Evolutionary conservation across 2,113 vertebrate species (phyloP).

Genomic region (Pipa parva): DNA sequence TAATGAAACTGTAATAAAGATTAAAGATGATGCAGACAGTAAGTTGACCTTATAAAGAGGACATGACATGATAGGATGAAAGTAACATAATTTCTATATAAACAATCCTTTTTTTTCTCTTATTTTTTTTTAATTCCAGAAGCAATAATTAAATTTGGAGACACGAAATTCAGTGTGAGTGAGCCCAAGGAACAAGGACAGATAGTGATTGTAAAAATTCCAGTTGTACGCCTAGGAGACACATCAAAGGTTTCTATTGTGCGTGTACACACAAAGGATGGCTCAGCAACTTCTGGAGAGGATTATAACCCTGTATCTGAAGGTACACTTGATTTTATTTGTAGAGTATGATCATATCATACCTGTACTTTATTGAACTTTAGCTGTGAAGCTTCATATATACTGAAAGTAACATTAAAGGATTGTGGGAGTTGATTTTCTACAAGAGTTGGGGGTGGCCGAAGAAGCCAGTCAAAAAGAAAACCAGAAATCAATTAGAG

Average conservation of each 20-base stretch:
- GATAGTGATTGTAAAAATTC: constrained; percentile 70
- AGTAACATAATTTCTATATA: background rate
- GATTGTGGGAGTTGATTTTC: no score
- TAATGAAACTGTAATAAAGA: constrained; percentile 85
- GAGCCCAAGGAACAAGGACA: constrained; percentile 76
- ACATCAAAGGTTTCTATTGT: constrained; percentile 84
- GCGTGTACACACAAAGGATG: constrained; percentile 91
- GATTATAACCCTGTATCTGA: constrained; percentile 89
- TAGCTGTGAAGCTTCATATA: no score
- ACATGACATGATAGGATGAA: background rate
- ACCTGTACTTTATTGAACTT: no score
- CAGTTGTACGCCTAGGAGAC: constrained; percentile 83
- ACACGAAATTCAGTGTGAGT: constrained; percentile 73
- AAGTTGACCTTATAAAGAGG: constrained; percentile 50
- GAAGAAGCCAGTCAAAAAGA: no score
- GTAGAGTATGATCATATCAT: no score
- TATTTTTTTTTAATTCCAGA: no score
- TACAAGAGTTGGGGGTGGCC: no score
- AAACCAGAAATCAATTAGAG: no score
- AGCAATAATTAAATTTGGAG: constrained; percentile 81
- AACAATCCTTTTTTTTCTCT: constrained; percentile 26
- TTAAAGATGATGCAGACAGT: constrained; percentile 84
- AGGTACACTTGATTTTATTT: constrained; percentile 59
- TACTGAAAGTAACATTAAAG: no score
- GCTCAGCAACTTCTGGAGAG: constrained; percentile 86